Percentiles rank a stretch among this genome's conserved stretches.
Evolutionary conservation across 2,797 vertebrate genomes (phyloP).

Genomic region (Atherinosoma microstoma): DNA sequence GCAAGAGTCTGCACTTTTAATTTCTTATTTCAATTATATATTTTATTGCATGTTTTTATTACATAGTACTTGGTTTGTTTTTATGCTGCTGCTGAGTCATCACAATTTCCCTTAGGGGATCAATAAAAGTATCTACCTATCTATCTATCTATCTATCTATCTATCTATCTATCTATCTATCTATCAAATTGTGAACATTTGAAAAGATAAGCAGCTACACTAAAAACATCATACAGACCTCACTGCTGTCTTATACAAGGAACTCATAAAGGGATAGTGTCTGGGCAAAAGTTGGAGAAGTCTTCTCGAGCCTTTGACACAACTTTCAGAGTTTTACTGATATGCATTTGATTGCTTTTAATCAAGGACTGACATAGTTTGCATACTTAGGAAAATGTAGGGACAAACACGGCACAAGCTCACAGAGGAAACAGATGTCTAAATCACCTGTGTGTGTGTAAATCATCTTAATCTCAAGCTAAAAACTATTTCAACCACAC

Average conservation of each 20-base stretch:
- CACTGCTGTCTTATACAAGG: conserved; percentile 12
- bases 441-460: conserved; percentile 28
- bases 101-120: too few relatives aligned
- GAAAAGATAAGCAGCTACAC: conserved; percentile 14
- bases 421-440: conserved; percentile 35
- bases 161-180: too few relatives aligned
- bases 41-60: too few relatives aligned
- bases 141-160: too few relatives aligned
- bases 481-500: too few relatives aligned
- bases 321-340: conserved; percentile 51
- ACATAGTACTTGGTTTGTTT: too few relatives aligned
- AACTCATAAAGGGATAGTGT: background rate
- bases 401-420: conserved; percentile 40
- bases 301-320: conserved; percentile 28
- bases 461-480: conserved; percentile 12
- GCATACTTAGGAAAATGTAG: conserved; percentile 50
- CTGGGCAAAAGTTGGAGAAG: conserved; percentile 11
- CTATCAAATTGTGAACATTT: background rate
- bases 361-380: conserved; percentile 65
- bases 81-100: too few relatives aligned
- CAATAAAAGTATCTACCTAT: too few relatives aligned
- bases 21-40: too few relatives aligned
- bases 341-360: conserved; percentile 35
- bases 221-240: conserved; percentile 26
- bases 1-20: too few relatives aligned